Evolutionary conservation across 2,113 vertebrate genomes (phyloP).

Genomic region (Pantherophis guttatus): DNA sequence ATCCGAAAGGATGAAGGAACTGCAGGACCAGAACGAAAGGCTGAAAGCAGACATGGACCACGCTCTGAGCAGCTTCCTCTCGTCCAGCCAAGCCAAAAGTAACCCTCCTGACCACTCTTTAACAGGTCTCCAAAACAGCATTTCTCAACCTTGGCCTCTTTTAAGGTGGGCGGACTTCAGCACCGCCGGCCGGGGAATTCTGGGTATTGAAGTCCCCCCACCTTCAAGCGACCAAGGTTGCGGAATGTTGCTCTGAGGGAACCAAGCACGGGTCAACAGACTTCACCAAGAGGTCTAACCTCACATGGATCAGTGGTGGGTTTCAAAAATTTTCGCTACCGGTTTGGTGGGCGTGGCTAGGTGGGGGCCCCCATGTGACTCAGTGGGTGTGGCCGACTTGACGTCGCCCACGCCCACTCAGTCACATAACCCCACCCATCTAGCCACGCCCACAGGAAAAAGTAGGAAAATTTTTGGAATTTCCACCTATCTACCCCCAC

Average conservation of each 20-base stretch:
- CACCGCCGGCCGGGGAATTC: background rate
- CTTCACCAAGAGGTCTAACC: background rate
- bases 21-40: constrained; percentile 81
- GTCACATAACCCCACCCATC: too few species aligned
- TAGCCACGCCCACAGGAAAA: too few species aligned
- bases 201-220: background rate
- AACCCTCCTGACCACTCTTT: background rate
- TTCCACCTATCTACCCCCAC: too few species aligned
- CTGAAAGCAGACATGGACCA: constrained; percentile 80
- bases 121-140: background rate
- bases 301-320: background rate
- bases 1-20: constrained; percentile 78
- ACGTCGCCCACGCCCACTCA: too few species aligned
- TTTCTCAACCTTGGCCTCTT: background rate
- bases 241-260: background rate
- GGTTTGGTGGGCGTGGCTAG: too few species aligned
- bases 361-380: too few species aligned
- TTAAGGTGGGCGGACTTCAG: background rate
- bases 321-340: too few species aligned
- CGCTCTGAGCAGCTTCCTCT: constrained; percentile 65
- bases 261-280: background rate
- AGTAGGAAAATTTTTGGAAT: too few species aligned
- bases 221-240: background rate
- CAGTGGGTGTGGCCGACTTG: too few species aligned
- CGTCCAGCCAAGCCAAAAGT: constrained; percentile 74